Base-by-base conservation (phyloP, 1,140 invertebrate species). In the Rhagoletis pomonella region DNA sequence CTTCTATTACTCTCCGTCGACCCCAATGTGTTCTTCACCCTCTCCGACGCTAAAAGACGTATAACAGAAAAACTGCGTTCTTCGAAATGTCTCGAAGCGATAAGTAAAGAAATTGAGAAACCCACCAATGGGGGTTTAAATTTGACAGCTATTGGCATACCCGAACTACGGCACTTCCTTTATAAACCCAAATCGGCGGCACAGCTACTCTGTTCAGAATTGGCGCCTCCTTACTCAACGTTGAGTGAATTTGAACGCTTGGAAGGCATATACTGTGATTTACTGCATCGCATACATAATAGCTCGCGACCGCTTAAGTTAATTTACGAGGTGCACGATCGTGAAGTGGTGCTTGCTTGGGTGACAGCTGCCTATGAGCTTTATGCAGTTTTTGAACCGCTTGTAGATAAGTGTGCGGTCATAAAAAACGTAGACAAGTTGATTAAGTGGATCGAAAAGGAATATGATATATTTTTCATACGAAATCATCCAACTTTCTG, bases 181-280 rank as follows among this genome's bases (percentile, higher is more conserved):
- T 99, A 99, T 94, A 99, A 99, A 93, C 97, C 97, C 88, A 97
- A 96, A 93, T 96, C 96, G 58, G 97, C 96, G 4, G 97, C 97
- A 0, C 98, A 99, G 93, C 96, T 98, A 90, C 97, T 97, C 89
- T 96, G 96, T 90, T 97, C 98, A 1, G 95, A 96, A 89, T 93
- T 97, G 67, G 95, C 95, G 88, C 93, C 96, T 42, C 97, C 97
- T 1, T 98, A 98, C 86, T 95, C 94, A 29, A 93, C 89, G 89
- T 91, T 91, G n/a, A 67, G 67, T 29, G 92, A 92, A 88, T 91
- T 91, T 91, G 94, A 92, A 90, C 94, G 96, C 88, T 93, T 97
- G 17, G 94, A 96, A 87, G 94, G 95, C 17, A 93, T 96, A 55
- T 98, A 98, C 93, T 96, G 96, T 89, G 95, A 95, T 89, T 92